These are phyloP conservation scores for Diorhabda carinulata DNA, from an alignment of 1,140 invertebrate genomes.

Conservation along the genomic window DNA sequence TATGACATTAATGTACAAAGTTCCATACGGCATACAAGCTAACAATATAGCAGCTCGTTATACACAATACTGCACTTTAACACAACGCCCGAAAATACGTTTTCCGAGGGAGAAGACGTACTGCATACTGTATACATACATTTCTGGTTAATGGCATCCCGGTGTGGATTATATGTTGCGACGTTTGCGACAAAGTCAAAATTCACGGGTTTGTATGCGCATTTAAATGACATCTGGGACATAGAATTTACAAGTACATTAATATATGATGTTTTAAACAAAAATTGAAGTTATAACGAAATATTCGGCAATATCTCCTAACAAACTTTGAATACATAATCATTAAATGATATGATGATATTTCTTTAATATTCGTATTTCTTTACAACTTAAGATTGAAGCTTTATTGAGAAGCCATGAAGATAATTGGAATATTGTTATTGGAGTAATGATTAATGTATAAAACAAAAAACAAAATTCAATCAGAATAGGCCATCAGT, in stretches of 20 bases:
- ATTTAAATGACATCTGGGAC: background rate
- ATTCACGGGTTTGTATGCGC: background rate
- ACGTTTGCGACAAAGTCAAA: background rate
- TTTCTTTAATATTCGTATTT: too few species aligned
- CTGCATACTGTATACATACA: background rate
- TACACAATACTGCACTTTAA: background rate
- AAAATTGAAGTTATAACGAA: background rate
- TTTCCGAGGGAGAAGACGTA: background rate
- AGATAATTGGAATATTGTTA: too few species aligned
- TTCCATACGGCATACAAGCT: background rate
- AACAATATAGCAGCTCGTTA: background rate
- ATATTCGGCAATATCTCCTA: too few species aligned
- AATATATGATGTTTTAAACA: background rate
- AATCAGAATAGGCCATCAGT: too few species aligned
- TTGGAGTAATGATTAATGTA: too few species aligned
- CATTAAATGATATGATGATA: too few species aligned
- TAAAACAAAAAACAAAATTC: too few species aligned
- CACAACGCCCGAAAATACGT: constrained; percentile 1
- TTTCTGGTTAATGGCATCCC: background rate
- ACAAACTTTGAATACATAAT: too few species aligned
- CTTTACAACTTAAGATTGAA: too few species aligned
- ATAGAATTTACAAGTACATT: background rate
- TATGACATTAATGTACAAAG: constrained; percentile 2
- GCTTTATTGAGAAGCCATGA: too few species aligned
- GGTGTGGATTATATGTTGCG: background rate